phyloP scores from a whole-genome alignment of 2,113 vertebrate species.

The Pedetes capensis region DNA sequence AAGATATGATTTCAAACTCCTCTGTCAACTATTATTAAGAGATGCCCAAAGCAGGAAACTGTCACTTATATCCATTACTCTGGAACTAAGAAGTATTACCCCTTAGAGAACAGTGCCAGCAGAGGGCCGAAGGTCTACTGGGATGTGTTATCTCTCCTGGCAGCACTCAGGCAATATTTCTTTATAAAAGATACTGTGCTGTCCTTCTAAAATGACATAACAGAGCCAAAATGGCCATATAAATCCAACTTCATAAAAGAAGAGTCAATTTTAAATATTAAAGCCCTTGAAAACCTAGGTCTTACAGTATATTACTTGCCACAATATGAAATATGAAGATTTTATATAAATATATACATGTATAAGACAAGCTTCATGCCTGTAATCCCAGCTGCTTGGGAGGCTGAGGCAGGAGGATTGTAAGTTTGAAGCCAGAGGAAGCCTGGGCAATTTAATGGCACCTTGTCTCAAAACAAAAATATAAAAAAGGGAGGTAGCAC shows the following conservation, averaged over 20 bases:
- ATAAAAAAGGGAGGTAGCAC: no score
- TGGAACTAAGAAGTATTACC: neutral
- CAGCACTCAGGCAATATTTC: slow-evolving; percentile 41
- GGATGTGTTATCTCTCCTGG: neutral
- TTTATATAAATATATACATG: slow-evolving; percentile 18
- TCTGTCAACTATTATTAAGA: slow-evolving; percentile 25
- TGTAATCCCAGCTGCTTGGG: no score
- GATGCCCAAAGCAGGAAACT: neutral
- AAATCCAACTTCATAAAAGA: slow-evolving; percentile 52
- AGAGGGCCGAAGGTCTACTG: neutral
- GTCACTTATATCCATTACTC: neutral
- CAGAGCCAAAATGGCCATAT: slow-evolving; percentile 38
- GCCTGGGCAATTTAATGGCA: no score
- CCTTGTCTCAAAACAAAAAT: no score
- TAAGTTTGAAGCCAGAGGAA: no score
- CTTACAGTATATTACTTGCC: neutral
- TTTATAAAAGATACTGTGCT: slow-evolving; percentile 16
- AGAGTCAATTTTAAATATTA: slow-evolving; percentile 2
- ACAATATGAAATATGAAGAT: neutral
- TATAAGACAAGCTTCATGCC: no score
- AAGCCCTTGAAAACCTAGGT: neutral
- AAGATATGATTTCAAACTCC: slow-evolving; percentile 29
- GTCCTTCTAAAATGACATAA: slow-evolving; percentile 45
- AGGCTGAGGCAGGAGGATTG: no score
- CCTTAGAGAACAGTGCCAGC: neutral